Base-by-base conservation (phyloP, 2,888 invertebrate genomes). In the Ferdinandea cuprea region DNA sequence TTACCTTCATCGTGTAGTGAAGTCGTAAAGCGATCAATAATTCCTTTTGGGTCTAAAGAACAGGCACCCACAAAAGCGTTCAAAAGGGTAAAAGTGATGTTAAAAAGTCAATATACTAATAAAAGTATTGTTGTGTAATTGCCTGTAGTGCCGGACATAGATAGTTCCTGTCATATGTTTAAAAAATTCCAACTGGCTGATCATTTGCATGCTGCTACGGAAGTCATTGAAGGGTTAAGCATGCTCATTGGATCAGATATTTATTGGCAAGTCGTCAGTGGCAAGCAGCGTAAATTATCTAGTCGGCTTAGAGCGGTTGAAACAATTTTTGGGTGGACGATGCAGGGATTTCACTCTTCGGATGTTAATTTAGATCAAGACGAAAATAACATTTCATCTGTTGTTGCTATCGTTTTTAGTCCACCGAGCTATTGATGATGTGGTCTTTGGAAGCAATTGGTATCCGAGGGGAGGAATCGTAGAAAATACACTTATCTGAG, bases 251-350 rank as follows among this genome's bases (percentile, higher is more conserved):
- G 58, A 3, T 44, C 58, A 0, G 37, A 69, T 46, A 58, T 7
- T 11, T 46, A 69, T 15, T 69, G 37, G 48, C 4, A 19, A 2
- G 30, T 28, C 2, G 28, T 58, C 3, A 69, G 25, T 8, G 69
- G 58, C 2, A 32, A 46, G 25, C 69, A 69, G 13, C 32, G 46
- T 15, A 17, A 2, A 17, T 25, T 15, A 35, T 8, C 32, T 0
- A 3, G 6, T 9, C 7, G n/a, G 17, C 25, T 71, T 0, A 46
- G 71, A 37, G 59, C 50, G 8, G 35, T 71, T 5, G 40, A 58
- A 15, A 48, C 69, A 2, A 28, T 69, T 8, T 58, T 69, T 13
- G 58, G 46, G 5, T 68, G 56, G 56, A 15, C 68, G 0, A 3
- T 68, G 1, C 68, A 56, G 9, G 56, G 68, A 35, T 7, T 13